Evolutionary conservation across 2,797 vertebrate genomes (phyloP).

Genomic region (Cirrhinus molitorella): DNA sequence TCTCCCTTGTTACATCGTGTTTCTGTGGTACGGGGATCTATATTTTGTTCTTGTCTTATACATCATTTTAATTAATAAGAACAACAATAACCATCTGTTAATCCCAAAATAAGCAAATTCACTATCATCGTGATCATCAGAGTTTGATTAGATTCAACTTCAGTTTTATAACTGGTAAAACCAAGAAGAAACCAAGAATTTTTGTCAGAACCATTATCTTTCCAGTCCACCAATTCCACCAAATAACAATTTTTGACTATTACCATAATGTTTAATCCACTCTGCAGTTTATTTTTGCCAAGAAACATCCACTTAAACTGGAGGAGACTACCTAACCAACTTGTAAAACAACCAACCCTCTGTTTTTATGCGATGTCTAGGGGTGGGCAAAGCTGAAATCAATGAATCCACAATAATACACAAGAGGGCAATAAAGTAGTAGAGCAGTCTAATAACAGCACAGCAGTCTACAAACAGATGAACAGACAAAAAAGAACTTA

Average conservation of each 20-base stretch:
- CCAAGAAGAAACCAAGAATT: not conserved
- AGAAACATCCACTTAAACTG: not conserved
- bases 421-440: constrained; percentile 4
- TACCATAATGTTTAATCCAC: not conserved
- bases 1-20: not conserved
- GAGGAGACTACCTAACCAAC: not conserved
- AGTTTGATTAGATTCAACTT: not conserved
- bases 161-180: not conserved
- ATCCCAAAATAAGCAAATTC: not conserved
- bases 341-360: not conserved
- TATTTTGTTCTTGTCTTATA: not conserved
- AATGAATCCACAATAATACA: constrained; percentile 1
- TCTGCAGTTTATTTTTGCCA: not conserved
- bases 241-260: not conserved
- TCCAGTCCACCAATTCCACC: not conserved
- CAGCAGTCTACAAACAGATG: not conserved
- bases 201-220: not conserved
- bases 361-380: not conserved
- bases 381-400: not conserved
- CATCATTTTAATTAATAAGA: not conserved
- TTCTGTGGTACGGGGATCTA: not conserved
- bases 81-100: not conserved
- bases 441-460: not conserved
- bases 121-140: not conserved
- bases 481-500: constrained; percentile 1